Conservation (phyloP, 2,888 invertebrate species). For the Hesperia comma region DNA sequence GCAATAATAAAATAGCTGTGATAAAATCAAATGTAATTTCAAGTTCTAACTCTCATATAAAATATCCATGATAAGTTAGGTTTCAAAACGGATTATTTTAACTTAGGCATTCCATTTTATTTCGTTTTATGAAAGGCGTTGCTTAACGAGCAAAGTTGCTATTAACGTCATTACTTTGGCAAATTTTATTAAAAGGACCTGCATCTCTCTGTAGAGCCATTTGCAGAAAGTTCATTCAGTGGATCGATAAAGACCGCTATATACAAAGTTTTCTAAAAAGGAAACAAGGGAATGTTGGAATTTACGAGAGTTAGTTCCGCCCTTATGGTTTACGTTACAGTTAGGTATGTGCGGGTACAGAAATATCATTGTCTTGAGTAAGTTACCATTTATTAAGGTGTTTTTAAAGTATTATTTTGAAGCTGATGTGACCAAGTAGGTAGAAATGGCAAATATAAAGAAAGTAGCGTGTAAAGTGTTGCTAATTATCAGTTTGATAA, state of each 20-base stretch:
- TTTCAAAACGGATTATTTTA: neutral
- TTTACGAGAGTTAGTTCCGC: constrained; percentile 5
- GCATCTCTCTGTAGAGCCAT: constrained; percentile 8
- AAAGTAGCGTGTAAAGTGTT: too few relatives aligned
- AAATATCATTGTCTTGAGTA: neutral
- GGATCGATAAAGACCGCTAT: constrained; percentile 3
- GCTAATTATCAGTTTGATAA: too few relatives aligned
- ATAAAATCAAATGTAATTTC: too few relatives aligned
- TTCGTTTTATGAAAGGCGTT: constrained; percentile 11
- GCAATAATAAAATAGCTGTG: too few relatives aligned
- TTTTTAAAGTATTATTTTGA: too few relatives aligned
- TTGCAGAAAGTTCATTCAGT: constrained; percentile 10
- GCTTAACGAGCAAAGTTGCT: constrained; percentile 22
- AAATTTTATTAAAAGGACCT: constrained; percentile 21
- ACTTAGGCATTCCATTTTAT: neutral
- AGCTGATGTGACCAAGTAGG: too few relatives aligned
- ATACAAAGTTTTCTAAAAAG: neutral
- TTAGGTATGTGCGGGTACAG: neutral
- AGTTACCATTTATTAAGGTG: too few relatives aligned
- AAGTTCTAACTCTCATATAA: neutral
- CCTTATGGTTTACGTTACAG: neutral
- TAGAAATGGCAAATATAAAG: too few relatives aligned
- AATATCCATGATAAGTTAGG: neutral
- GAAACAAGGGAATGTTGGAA: neutral
- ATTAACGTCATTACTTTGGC: constrained; percentile 12